Percentiles rank a stretch among this genome's conserved stretches.
These are phyloP conservation scores for Sycophila sp. DNA, from an alignment of 1,140 invertebrate genomes.

Conservation along the genomic window DNA sequence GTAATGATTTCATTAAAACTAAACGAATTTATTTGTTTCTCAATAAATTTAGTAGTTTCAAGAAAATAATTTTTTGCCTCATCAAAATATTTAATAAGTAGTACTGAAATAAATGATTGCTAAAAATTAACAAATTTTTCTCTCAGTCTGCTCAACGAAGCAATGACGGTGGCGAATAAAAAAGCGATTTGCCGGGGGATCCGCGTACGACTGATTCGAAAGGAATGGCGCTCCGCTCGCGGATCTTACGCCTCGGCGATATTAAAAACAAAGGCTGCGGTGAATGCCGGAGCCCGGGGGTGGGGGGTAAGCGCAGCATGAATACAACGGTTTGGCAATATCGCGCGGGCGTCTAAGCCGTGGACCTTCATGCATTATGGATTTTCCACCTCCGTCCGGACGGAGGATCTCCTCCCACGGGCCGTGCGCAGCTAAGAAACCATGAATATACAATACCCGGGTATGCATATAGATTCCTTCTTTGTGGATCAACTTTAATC, in stretches of 20 bases:
- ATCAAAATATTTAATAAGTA: too few species aligned
- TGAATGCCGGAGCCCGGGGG: too few species aligned
- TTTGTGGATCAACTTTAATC: conserved; percentile 60
- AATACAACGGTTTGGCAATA: conserved; percentile 64
- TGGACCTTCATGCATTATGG: conserved; percentile 66
- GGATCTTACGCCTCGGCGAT: conserved; percentile 28
- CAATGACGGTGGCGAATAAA: too few species aligned
- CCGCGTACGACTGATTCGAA: background rate
- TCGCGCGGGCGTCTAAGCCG: conserved; percentile 57
- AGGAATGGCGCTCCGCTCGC: conserved; percentile 9
- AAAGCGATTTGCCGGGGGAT: background rate
- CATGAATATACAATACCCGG: conserved; percentile 67
- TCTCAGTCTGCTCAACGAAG: too few species aligned
- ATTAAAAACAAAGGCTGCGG: conserved; percentile 64
- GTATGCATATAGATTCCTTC: conserved; percentile 58
- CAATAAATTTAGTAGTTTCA: too few species aligned
- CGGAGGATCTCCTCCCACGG: background rate
- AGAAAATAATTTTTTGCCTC: too few species aligned
- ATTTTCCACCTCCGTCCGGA: conserved; percentile 59
- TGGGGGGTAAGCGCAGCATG: too few species aligned
- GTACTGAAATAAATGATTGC: too few species aligned
- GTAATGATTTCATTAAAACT: too few species aligned
- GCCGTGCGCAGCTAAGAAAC: conserved; percentile 61
- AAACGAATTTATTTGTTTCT: too few species aligned
- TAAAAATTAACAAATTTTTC: too few species aligned